These are phyloP conservation scores for Cheilinus undulatus DNA, from an alignment of 2,113 vertebrate genomes.

Conservation along the genomic window DNA sequence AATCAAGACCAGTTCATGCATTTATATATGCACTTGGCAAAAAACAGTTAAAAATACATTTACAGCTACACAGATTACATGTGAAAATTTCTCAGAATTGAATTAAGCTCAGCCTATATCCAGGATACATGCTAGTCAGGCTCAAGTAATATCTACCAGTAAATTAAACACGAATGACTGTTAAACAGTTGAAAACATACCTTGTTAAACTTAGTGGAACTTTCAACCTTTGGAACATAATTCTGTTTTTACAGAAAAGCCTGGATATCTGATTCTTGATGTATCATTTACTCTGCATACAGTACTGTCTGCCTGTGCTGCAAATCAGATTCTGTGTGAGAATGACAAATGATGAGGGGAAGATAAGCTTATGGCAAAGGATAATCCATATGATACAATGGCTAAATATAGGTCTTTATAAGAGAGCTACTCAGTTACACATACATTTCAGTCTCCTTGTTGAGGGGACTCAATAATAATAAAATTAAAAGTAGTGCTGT, in stretches of 20 bases:
- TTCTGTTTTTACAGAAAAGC: slow-evolving; percentile 14
- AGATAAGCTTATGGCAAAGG: slow-evolving; percentile 66
- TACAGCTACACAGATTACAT: neutral
- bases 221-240: slow-evolving; percentile 70
- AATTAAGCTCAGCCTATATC: neutral
- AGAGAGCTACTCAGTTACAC: slow-evolving; percentile 25
- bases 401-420: slow-evolving; percentile 63
- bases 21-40: neutral
- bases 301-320: slow-evolving; percentile 4
- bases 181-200: slow-evolving; percentile 51
- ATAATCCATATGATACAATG: slow-evolving; percentile 61
- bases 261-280: slow-evolving; percentile 10
- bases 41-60: neutral
- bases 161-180: fast-evolving
- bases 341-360: slow-evolving; percentile 36
- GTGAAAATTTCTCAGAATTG: neutral
- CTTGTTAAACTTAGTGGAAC: slow-evolving; percentile 70
- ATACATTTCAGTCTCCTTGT: neutral
- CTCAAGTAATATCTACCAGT: neutral
- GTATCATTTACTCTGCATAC: slow-evolving; percentile 21
- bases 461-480: no score
- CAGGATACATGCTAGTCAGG: neutral
- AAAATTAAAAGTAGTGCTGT: no score
- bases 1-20: neutral
- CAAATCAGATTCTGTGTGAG: slow-evolving; percentile 24